Base-by-base conservation (phyloP, 1,140 invertebrate genomes). In the Rhopalosiphum maidis region DNA sequence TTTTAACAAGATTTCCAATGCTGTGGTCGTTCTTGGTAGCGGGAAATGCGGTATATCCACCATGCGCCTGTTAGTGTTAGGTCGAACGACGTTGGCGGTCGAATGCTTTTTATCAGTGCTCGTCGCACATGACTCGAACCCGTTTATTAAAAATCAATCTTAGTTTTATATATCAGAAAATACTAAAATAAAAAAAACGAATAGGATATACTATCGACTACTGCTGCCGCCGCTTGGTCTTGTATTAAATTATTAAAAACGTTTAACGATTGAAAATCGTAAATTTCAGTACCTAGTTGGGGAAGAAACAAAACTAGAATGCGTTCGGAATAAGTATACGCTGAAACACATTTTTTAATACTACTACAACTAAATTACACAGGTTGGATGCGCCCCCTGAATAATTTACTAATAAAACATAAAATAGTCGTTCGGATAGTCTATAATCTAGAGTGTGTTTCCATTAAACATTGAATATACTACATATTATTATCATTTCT, bases 1-100 rank as follows among this genome's bases (percentile, higher is more conserved):
- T 92, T 92, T 92, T 92, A 85, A 92, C 68, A 22, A 35, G n/a
- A 85, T 92, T 92, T 22, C 46, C 46, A 51, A 35, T n/a, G 68
- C 77, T n/a, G 8, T 22, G 23, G 25, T 30, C 43, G 9, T 92
- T 48, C 6, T 68, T 18, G 15, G 15, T 0, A 15, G 60, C 15
- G 60, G 60, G n/a, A 68, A 68, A 68, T n/a, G 68, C n/a, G 30
- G 68, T 68, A 2, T 21, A 21, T 35, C 54, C 22, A 46, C 22
- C 68, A 90, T 51, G 51, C 54, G 41, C 48, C 48, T 51, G 18
- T 3, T 51, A 51, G 15, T 18, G 15, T 15, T 91, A 77, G 60
- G 21, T 82, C 60, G 35, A 83, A 77, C 8, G 83, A 35, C 22
- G 9, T 60, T 15, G 21, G 37, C 21, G 51, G 46, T 30, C 48